Conservation (phyloP, 2,888 invertebrate species). For the Nephrotoma flavescens region DNA sequence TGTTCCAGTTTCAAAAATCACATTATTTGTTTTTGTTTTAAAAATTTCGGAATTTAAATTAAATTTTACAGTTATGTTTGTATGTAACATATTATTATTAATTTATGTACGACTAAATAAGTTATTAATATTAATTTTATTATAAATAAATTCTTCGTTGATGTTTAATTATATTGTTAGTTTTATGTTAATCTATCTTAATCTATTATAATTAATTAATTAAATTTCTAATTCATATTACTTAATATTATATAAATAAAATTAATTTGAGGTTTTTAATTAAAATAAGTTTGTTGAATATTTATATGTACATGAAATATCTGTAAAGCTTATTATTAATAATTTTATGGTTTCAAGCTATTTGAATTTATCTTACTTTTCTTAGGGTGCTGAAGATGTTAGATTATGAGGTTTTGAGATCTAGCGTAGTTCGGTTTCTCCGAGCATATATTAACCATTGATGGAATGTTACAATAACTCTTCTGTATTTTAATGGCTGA, state of each 20-base stretch:
- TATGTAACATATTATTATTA: neutral
- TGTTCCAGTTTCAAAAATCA: neutral
- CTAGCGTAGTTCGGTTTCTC: too few species aligned
- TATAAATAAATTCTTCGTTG: neutral
- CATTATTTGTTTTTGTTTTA: neutral
- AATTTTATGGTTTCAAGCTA: neutral
- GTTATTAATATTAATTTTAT: neutral
- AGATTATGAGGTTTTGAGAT: too few species aligned
- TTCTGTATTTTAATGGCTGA: too few species aligned
- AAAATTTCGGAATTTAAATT: neutral
- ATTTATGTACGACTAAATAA: neutral
- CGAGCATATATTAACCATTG: too few species aligned
- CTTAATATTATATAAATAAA: neutral
- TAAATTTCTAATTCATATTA: neutral
- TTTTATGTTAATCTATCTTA: neutral
- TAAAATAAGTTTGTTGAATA: neutral
- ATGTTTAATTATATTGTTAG: neutral
- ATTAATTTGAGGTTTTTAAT: neutral
- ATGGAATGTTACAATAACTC: too few species aligned
- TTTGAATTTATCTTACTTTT: neutral
- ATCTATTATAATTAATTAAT: neutral
- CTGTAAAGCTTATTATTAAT: neutral
- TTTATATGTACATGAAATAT: neutral
- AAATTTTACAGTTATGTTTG: neutral
- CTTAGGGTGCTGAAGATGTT: neutral